Evolutionary conservation across 2,113 vertebrate genomes (phyloP).

Genomic region (Condylura cristata): DNA sequence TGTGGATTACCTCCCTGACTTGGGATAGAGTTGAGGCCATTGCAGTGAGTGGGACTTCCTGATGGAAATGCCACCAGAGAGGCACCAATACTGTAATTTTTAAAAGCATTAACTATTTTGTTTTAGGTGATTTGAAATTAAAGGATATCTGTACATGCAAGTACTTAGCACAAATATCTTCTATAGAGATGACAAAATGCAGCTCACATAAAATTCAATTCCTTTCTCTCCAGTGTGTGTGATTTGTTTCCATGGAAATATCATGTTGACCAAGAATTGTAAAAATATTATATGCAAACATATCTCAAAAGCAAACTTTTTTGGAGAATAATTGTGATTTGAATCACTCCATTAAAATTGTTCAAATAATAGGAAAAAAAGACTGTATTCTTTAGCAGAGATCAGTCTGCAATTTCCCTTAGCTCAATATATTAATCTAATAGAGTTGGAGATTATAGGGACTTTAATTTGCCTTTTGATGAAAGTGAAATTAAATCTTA

Average conservation of each 20-base stretch:
- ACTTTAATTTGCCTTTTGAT: conserved; percentile 67
- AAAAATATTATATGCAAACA: conserved; percentile 70
- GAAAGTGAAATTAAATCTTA: conserved; percentile 69
- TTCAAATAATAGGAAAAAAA: conserved; percentile 64
- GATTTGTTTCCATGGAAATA: conserved; percentile 80
- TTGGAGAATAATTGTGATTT: conserved; percentile 63
- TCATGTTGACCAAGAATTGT: conserved; percentile 67
- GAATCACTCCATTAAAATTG: conserved; percentile 64
- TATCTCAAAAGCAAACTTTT: conserved; percentile 59
- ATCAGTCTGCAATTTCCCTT: conserved; percentile 42
- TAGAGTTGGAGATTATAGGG: conserved; percentile 33
- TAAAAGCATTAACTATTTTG: conserved; percentile 36
- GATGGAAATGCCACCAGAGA: too few species aligned
- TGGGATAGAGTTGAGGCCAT: too few species aligned
- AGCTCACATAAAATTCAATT: conserved; percentile 57
- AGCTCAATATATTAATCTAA: conserved; percentile 54
- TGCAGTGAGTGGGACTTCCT: too few species aligned
- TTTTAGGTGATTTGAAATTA: conserved; percentile 60
- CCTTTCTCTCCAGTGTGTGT: conserved; percentile 60
- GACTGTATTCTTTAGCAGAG: conserved; percentile 44
- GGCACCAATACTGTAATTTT: not conserved
- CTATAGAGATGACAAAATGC: conserved; percentile 66
- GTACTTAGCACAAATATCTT: conserved; percentile 59
- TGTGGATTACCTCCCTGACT: too few species aligned
- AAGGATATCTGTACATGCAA: conserved; percentile 37